phyloP scores from a whole-genome alignment of 2,113 vertebrate species.

The Phaethornis superciliosus region DNA sequence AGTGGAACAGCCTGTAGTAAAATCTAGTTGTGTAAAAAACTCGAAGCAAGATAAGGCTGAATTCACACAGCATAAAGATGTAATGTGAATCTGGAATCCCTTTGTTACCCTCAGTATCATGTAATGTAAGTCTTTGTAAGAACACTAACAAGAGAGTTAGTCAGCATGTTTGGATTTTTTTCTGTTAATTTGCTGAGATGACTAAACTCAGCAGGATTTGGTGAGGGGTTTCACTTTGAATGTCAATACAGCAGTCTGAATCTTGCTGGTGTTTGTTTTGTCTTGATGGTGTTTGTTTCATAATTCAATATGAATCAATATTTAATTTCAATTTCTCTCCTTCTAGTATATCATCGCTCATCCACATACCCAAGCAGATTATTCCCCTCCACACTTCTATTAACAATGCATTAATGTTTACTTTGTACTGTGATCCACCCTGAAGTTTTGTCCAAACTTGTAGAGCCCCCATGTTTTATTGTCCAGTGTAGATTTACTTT shows the following conservation, averaged over 20 bases:
- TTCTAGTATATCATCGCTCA: neutral
- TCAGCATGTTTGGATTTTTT: neutral
- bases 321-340: neutral
- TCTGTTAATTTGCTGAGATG: neutral
- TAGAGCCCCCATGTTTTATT: neutral
- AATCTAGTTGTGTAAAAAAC: constrained; percentile 1
- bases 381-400: neutral
- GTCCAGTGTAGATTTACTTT: neutral
- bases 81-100: neutral
- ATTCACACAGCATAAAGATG: neutral
- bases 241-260: neutral
- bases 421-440: neutral
- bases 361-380: neutral
- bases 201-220: neutral
- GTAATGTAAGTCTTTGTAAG: neutral
- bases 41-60: neutral
- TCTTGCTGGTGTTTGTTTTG: no score
- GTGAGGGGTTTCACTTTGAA: neutral
- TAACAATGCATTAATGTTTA: neutral
- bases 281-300: neutral
- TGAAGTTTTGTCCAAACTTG: constrained; percentile 22
- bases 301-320: neutral
- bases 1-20: constrained; percentile 2
- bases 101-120: neutral
- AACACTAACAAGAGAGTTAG: neutral